These are phyloP conservation scores for Gallirallus australis DNA, from an alignment of 2,797 vertebrate genomes.

Conservation along the genomic window DNA sequence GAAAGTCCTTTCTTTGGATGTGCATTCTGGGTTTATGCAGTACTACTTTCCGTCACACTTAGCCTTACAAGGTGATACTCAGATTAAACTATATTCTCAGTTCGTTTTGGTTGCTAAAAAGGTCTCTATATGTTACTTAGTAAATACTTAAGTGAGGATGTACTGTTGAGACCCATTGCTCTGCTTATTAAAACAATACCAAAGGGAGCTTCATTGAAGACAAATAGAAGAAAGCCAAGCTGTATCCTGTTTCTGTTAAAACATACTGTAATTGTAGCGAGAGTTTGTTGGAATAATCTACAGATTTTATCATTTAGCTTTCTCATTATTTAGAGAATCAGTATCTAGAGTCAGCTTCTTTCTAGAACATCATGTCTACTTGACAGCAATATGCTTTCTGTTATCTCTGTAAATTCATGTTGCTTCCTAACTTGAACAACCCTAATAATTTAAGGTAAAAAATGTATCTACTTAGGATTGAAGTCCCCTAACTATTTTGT, in stretches of 20 bases:
- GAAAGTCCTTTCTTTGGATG: neutral
- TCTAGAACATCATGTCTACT: neutral
- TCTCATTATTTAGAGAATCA: neutral
- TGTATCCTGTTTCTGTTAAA: neutral
- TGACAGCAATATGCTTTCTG: fast-evolving
- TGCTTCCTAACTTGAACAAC: neutral
- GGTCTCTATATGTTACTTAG: neutral
- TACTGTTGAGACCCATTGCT: neutral
- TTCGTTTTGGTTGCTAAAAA: neutral
- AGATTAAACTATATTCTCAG: neutral
- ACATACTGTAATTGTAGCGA: neutral
- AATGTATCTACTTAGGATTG: neutral
- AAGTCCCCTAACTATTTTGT: neutral
- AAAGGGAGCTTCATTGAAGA: neutral
- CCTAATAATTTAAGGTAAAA: neutral
- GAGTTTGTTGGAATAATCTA: neutral
- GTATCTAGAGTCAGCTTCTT: neutral
- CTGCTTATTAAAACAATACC: neutral
- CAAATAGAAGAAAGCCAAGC: neutral
- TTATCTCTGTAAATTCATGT: neutral
- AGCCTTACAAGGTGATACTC: neutral
- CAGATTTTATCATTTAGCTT: neutral
- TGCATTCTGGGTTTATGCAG: neutral
- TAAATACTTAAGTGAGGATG: neutral
- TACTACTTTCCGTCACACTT: neutral